Evolutionary conservation across 1,140 invertebrate genomes (phyloP).

Genomic region (Penaeus indicus): DNA sequence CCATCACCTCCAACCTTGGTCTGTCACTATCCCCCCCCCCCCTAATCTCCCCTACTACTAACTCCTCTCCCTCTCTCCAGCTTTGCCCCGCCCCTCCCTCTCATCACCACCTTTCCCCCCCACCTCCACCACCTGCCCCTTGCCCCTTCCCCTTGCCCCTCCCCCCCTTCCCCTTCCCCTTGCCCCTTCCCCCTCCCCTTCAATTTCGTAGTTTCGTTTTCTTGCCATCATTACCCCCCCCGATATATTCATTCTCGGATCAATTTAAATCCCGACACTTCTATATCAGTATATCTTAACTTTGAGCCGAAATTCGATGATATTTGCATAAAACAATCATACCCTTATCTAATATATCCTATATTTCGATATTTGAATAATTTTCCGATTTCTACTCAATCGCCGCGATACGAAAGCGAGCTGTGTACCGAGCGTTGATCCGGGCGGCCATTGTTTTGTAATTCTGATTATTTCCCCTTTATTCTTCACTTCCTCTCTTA

Average conservation of each 20-base stretch:
- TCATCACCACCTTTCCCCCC: neutral
- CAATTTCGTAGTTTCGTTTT: neutral
- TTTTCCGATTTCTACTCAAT: slow-evolving; percentile 56
- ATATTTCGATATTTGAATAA: slow-evolving; percentile 61
- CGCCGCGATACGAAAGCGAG: slow-evolving; percentile 11
- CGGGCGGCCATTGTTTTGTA: slow-evolving; percentile 33
- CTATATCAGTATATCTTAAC: slow-evolving; percentile 47
- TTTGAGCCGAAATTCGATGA: slow-evolving; percentile 47
- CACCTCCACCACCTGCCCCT: neutral
- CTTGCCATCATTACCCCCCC: too few species aligned
- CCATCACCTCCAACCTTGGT: neutral
- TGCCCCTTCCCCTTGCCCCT: neutral
- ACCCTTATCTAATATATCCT: slow-evolving; percentile 60
- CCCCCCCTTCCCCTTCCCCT: neutral
- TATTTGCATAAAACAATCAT: slow-evolving; percentile 63
- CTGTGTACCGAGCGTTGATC: slow-evolving; percentile 8
- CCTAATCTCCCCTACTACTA: neutral
- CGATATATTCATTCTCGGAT: too few species aligned
- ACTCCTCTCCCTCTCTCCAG: neutral
- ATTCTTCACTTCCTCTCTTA: slow-evolving; percentile 14
- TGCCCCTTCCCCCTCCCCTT: neutral
- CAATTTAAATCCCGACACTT: slow-evolving; percentile 17
- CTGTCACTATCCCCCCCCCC: neutral
- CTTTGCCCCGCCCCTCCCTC: neutral
- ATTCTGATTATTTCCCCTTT: slow-evolving; percentile 50